Base-by-base conservation (phyloP, 2,888 invertebrate genomes). In the Athalia rosae region DNA sequence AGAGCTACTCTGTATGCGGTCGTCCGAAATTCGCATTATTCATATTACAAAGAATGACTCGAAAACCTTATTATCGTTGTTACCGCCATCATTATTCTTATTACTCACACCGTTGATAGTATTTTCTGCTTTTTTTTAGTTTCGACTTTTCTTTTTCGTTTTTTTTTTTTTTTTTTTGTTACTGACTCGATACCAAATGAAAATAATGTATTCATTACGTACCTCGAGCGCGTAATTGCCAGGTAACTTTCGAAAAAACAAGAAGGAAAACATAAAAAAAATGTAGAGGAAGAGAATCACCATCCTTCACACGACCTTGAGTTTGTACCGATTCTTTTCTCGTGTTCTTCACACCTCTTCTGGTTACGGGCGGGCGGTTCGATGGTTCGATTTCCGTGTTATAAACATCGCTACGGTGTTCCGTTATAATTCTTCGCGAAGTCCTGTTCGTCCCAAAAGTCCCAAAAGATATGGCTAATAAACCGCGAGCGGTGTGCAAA, bases 401-500 rank as follows among this genome's bases (percentile, higher is more conserved):
- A 28, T 28, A 28, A 28, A 28, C 28, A 28, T 28, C 28, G 28
- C 28, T 28, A 28, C 28, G 28, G 28, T 28, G 28, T 28, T 28
- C 28, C 28, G 28, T 28, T 28, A 28, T 28, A 28, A 45, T 28
- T 47, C 43, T n/a, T 4, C n/a, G 9, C 43, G 43, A 50, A 28
- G 64, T 64, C 58, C 28, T n/a, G n/a, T 67, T 78, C 5, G 56
- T 15, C 45, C 71, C 71, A 58, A 71, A 71, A 71, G 56, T 58
- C 71, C 71, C 71, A 58, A 71, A 28, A 71, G 71, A 71, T 71
- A 71, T 71, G 79, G 56, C 81, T 82, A 81, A 84, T 84, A 83
- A 84, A 81, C 66, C 67, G 58, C 71, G 71, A 71, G 71, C 71
- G 15, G 43, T 45, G 78, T 9, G 74, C 28, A 28, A 28, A 28